Base-by-base conservation (phyloP, 2,113 vertebrate species). In the Ancistrus triradiatus region DNA sequence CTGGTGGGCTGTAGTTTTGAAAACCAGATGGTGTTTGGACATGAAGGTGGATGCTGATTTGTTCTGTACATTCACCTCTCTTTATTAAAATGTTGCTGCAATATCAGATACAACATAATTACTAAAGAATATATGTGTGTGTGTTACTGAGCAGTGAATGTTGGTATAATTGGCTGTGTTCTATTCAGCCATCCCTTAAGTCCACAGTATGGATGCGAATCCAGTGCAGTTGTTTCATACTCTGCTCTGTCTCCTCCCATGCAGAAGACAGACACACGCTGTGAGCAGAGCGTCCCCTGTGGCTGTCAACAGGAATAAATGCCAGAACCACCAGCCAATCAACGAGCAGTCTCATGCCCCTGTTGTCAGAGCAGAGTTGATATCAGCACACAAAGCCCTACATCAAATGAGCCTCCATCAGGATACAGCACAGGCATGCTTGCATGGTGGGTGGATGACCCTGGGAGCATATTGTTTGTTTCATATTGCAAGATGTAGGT, bases 251-350 rank as follows among this genome's bases (percentile, higher is more conserved):
- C 59, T 76, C 46, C n/a, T n/a, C 40, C 14, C n/a, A n/a, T 62
- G 62, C 79, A 87, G 85, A 86, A 83, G 59, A 59, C 33, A 55
- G 55, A 55, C 65, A 62, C 46, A 0, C 56, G 63, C 24, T 55
- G 55, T 70, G 68, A 66, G 33, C 66, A 72, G 74, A 73, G 81
- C 69, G 27, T 80, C 73, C 75, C 83, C 67, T 84, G 87, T 70
- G 77, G 78, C 69, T 86, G 83, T 43, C 79, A 86, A 24, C 71
- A 58, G 3, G 63, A 88, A 63, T 83, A 59, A 84, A 14, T 9
- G 24, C 57, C 33, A 42, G n/a, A 17, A 42, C 35, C 47, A 38
- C 25, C 31, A 27, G 43, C 44, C 62, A 72, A 62, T 35, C 63
- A 67, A 43, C 31, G 13, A n/a, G 61, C 63, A 37, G 50, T 8